These are phyloP conservation scores for Gephyroberyx darwinii DNA, from an alignment of 2,797 vertebrate species.

Conservation along the genomic window DNA sequence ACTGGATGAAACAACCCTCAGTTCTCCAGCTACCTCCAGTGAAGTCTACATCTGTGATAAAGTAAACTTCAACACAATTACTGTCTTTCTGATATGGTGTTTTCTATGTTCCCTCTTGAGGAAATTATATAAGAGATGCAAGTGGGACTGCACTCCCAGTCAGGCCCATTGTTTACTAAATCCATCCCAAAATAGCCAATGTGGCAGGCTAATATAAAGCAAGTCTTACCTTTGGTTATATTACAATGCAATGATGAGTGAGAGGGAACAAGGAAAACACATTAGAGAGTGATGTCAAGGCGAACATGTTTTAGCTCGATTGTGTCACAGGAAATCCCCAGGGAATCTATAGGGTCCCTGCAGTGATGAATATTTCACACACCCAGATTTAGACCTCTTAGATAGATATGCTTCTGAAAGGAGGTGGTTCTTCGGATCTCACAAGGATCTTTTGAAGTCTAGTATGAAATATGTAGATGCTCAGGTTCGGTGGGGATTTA, in stretches of 20 bases:
- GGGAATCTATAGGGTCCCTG: constrained; percentile 12
- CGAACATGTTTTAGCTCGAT: constrained; percentile 29
- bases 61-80: constrained; percentile 43
- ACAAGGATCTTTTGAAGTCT: constrained; percentile 5
- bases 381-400: constrained; percentile 45
- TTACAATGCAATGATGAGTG: constrained; percentile 39
- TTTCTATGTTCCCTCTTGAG: constrained; percentile 43
- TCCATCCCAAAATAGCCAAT: constrained; percentile 51
- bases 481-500: constrained; percentile 12
- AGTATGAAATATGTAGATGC: constrained; percentile 49
- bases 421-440: constrained; percentile 36
- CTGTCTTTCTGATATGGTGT: constrained; percentile 26
- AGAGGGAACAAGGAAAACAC: constrained; percentile 61
- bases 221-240: constrained; percentile 23
- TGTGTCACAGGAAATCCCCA: constrained; percentile 21
- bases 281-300: constrained; percentile 49
- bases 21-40: constrained; percentile 47
- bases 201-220: constrained; percentile 47
- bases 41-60: constrained; percentile 45
- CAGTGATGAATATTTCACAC: constrained; percentile 66
- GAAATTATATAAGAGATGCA: constrained; percentile 59
- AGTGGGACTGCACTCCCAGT: constrained; percentile 34
- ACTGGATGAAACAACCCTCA: constrained; percentile 53
- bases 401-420: constrained; percentile 35
- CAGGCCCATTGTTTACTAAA: constrained; percentile 42